Percentiles rank a stretch among this genome's conserved stretches.
These are phyloP conservation scores for Parambassis ranga DNA, from an alignment of 2,797 vertebrate genomes.

Conservation along the genomic window DNA sequence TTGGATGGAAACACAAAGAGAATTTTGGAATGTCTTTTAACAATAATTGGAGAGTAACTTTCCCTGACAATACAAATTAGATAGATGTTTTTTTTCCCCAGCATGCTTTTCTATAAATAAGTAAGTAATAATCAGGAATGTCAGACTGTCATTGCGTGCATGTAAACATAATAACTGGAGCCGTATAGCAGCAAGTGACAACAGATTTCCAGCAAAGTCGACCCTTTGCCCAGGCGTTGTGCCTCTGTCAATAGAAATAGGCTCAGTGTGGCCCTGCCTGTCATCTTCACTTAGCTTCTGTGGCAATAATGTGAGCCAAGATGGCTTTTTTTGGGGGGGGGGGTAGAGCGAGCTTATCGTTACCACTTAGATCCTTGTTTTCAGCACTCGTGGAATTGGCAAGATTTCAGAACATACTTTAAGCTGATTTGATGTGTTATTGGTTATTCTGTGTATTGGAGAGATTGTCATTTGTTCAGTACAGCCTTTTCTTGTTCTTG, in stretches of 20 bases:
- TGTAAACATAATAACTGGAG: neutral
- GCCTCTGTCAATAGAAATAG: constrained; percentile 64
- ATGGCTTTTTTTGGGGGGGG: constrained; percentile 41
- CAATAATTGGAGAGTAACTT: constrained; percentile 14
- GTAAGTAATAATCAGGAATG: neutral
- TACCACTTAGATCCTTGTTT: constrained; percentile 15
- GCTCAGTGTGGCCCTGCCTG: constrained; percentile 42
- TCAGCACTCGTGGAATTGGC: neutral
- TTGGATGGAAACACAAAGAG: constrained; percentile 1
- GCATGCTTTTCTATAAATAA: neutral
- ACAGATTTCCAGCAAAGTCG: constrained; percentile 37
- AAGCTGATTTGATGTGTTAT: too few relatives aligned
- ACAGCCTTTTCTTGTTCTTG: neutral
- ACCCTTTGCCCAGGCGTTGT: constrained; percentile 47
- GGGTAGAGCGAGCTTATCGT: neutral
- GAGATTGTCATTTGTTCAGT: neutral
- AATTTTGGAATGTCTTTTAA: neutral
- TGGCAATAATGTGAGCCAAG: constrained; percentile 30
- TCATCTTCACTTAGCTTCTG: constrained; percentile 55
- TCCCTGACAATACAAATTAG: neutral
- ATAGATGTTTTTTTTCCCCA: neutral
- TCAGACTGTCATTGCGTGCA: neutral
- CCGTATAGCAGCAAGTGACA: constrained; percentile 35
- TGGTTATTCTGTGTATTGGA: neutral
- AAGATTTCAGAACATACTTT: neutral